Percentiles rank a stretch among this genome's conserved stretches.
Conservation (phyloP, 2,113 vertebrate genomes). For the Oryzias woworae region DNA sequence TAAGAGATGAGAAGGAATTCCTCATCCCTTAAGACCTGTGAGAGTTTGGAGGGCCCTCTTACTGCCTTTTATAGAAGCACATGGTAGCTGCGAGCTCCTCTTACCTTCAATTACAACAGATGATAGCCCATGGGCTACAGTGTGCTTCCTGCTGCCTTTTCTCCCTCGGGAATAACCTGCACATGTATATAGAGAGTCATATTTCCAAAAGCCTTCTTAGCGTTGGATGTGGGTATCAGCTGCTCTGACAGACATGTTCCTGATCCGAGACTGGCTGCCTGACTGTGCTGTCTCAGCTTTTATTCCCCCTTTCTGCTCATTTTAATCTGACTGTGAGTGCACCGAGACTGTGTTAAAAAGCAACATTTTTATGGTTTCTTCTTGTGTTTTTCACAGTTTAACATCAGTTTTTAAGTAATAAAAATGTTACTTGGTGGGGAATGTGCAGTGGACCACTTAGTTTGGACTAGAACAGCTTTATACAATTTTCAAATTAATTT, state of each 20-base stretch:
- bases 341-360: slow-evolving; percentile 35
- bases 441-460: slow-evolving; percentile 7
- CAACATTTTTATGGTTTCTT: slow-evolving; percentile 12
- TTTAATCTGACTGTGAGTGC: slow-evolving; percentile 9
- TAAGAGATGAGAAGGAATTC: no score
- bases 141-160: slow-evolving; percentile 31
- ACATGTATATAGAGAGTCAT: slow-evolving; percentile 15
- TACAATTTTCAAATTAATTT: not conserved
- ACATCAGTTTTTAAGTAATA: slow-evolving; percentile 33
- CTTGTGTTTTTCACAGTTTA: slow-evolving; percentile 11
- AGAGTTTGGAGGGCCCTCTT: slow-evolving; percentile 6
- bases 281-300: slow-evolving; percentile 40
- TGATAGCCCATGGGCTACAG: slow-evolving; percentile 18
- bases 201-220: slow-evolving; percentile 41
- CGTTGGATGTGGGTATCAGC: slow-evolving; percentile 33
- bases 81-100: slow-evolving; percentile 17
- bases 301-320: slow-evolving; percentile 7
- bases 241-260: slow-evolving; percentile 40
- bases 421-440: slow-evolving; percentile 16
- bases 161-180: slow-evolving; percentile 46
- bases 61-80: slow-evolving; percentile 6
- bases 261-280: slow-evolving; percentile 33
- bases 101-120: slow-evolving; percentile 42
- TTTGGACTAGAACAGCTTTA: not conserved
- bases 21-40: not conserved